Evolutionary conservation across 92 coral and sea anemone species (phyloP), one percentile per base, ranked within the genome.

Genomic region (Siderastrea radians): DNA sequence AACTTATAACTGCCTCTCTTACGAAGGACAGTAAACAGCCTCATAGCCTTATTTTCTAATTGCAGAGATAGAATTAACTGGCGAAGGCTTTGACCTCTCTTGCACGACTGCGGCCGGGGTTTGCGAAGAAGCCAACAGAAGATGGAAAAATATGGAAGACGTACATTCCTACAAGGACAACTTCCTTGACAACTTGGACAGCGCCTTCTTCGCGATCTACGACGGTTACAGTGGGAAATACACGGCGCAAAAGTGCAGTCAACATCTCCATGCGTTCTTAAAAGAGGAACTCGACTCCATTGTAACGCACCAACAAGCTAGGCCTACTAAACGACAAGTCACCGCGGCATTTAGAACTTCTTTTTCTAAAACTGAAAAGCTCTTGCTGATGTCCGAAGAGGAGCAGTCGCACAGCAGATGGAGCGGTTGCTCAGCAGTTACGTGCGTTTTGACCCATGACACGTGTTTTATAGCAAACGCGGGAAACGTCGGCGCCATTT

Each of bases 391-490:
- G 16, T 91, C 97, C 1, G 95, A 88, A 38, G 97, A 92, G 77
- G 99, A 95, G 75, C 90, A 79, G 65, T 91, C 98, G 13, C 90
- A 86, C 63, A 89, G 85, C 64, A 82, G 99, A 77, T 95, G 99
- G 99, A 97, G 99, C 75, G 99, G 99, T 48, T 97, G 99, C 98
- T 97, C 99, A 26, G 99, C 98, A 16, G 91, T 95, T 81, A 95
- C 99, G 85, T 95, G 98, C 86, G 86, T 97, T 49, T 85, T 97
- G 81, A 87, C 96, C 15, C 83, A 62, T 12, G 90, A 93, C 73
- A 85, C 78, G 89, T 95, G 96, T 74, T 97, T 89, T 68, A 66
- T 95, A 7, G 98, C 99, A n/a, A 92, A 94, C 78, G 95, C 90
- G 62, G 98, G 99, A 54, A 93, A 92, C 72, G 96, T 96, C 69